Evolutionary conservation across 2,113 vertebrate genomes (phyloP).

Genomic region (Hemichromis elongatus): DNA sequence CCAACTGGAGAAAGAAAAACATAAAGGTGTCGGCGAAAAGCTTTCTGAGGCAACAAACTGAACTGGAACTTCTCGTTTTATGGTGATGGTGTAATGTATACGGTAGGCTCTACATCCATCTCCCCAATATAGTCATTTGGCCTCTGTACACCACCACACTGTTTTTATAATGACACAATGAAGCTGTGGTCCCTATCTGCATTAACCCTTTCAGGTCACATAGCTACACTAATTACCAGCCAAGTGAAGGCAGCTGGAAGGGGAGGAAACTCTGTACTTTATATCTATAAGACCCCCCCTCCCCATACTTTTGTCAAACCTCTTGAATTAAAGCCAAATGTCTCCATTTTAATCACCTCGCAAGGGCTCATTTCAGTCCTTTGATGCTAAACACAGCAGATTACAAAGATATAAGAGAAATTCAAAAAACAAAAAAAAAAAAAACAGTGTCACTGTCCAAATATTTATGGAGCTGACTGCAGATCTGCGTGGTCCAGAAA

Average conservation of each 20-base stretch:
- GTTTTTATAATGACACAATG: neutral
- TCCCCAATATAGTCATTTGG: neutral
- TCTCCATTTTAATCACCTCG: neutral
- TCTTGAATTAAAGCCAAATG: neutral
- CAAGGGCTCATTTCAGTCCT: neutral
- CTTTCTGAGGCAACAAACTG: neutral
- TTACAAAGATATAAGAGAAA: neutral
- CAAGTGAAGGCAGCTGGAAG: neutral
- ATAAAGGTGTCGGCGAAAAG: neutral
- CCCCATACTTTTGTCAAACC: neutral
- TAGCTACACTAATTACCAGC: neutral
- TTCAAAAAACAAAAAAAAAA: neutral
- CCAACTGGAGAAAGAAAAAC: neutral
- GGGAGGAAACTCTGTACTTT: neutral
- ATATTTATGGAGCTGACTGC: neutral
- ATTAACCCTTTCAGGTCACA: neutral
- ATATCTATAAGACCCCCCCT: neutral
- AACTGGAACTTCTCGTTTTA: conserved; percentile 3
- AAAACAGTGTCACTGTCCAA: neutral
- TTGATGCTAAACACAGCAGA: neutral
- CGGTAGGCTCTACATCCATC: neutral
- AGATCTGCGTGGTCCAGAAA: conserved; percentile 31
- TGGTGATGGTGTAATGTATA: neutral
- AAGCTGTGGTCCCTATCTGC: neutral
- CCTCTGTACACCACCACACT: neutral